These are phyloP conservation scores for Trichonephila clavipes DNA, from an alignment of 1,140 invertebrate species.

Conservation along the genomic window DNA sequence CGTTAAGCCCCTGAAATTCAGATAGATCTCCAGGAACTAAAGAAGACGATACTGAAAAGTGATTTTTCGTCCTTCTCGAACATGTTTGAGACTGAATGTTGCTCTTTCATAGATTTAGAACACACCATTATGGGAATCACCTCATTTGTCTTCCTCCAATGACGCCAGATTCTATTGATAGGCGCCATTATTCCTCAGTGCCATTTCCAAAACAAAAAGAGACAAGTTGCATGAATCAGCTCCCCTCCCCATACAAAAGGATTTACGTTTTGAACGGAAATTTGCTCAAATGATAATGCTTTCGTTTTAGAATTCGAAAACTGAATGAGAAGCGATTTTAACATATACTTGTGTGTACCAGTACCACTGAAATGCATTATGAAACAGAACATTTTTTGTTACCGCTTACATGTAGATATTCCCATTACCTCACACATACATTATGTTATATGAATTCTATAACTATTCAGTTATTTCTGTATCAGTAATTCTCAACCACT, in stretches of 20 bases:
- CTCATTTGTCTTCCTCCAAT: conserved; percentile 43
- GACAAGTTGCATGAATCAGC: not conserved
- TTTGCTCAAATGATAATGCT: not conserved
- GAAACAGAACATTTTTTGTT: no score
- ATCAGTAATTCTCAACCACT: no score
- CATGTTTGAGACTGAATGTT: not conserved
- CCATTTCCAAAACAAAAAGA: not conserved
- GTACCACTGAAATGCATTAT: not conserved
- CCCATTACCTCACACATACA: no score
- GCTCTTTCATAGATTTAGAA: not conserved
- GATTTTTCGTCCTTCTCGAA: not conserved
- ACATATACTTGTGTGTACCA: not conserved
- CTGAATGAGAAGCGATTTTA: not conserved
- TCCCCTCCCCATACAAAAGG: not conserved
- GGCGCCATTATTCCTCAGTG: not conserved
- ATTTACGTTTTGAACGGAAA: not conserved
- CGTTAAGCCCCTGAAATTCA: no score
- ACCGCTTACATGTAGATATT: no score
- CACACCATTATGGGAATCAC: conserved; percentile 19
- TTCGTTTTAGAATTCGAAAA: not conserved
- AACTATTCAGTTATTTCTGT: no score
- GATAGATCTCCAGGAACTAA: no score
- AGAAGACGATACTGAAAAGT: not conserved
- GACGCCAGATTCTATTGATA: conserved; percentile 29
- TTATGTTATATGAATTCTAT: no score